These are phyloP conservation scores for Helicoverpa assulta DNA, from an alignment of 2,888 invertebrate species.

Conservation along the genomic window DNA sequence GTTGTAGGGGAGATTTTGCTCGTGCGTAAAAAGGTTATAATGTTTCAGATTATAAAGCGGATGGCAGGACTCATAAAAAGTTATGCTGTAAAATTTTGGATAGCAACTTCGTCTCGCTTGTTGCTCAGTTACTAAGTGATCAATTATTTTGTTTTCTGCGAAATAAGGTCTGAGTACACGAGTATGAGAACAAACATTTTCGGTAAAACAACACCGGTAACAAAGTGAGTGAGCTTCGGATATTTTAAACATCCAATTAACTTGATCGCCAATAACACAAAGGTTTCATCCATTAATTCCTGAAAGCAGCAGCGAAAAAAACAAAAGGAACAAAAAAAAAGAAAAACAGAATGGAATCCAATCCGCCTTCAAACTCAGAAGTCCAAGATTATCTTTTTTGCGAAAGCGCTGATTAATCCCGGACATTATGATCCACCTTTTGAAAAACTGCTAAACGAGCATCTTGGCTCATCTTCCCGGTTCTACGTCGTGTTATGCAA, in stretches of 20 bases:
- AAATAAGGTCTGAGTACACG: background rate
- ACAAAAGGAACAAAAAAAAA: conserved; percentile 28
- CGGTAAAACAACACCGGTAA: background rate
- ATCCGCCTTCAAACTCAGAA: conserved; percentile 40
- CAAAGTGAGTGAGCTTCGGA: background rate
- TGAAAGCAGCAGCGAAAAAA: conserved; percentile 23
- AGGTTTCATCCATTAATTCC: conserved; percentile 9
- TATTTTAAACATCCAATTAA: conserved; percentile 1
- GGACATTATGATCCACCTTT: conserved; percentile 53
- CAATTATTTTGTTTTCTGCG: background rate
- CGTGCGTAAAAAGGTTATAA: background rate
- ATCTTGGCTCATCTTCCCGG: conserved; percentile 31
- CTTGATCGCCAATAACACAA: background rate
- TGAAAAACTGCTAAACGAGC: conserved; percentile 58
- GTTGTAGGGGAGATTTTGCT: background rate
- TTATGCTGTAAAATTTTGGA: background rate
- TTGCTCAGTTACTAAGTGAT: background rate
- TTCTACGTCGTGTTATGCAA: conserved; percentile 48
- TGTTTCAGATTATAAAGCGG: background rate
- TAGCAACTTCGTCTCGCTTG: background rate
- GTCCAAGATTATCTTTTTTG: conserved; percentile 53
- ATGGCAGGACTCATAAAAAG: background rate
- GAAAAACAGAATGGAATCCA: conserved; percentile 40
- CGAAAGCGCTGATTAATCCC: conserved; percentile 51
- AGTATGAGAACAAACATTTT: background rate